Conservation (phyloP, 2,888 invertebrate species). For the Conistra vaccinii region DNA sequence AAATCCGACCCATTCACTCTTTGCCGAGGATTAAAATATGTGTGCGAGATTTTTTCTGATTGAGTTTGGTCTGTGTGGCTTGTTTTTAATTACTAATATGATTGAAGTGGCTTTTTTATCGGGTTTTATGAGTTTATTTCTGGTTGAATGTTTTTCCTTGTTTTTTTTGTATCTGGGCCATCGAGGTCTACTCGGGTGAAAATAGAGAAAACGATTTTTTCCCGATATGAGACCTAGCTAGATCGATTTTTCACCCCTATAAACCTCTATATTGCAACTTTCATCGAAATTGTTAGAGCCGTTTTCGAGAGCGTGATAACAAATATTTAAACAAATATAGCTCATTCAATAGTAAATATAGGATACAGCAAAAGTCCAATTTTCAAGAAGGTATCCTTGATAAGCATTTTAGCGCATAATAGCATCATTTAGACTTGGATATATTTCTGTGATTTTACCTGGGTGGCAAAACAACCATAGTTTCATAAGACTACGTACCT, state of each 20-base stretch:
- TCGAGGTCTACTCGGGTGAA: no score
- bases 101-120: constrained; percentile 24
- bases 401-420: not conserved
- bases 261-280: no score
- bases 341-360: no score
- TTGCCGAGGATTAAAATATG: constrained; percentile 34
- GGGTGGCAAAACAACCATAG: no score
- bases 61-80: constrained; percentile 9
- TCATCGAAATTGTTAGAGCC: no score
- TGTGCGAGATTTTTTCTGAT: constrained; percentile 18
- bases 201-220: no score
- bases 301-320: no score
- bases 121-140: not conserved
- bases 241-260: no score
- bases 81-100: constrained; percentile 29
- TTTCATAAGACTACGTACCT: not conserved
- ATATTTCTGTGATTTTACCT: not conserved
- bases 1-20: constrained; percentile 69
- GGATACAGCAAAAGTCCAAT: not conserved
- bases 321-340: no score
- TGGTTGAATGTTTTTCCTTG: not conserved
- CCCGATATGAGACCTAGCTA: no score
- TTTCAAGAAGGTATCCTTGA: not conserved
- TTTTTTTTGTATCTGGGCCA: not conserved
- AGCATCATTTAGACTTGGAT: no score